Percentiles rank a stretch among this genome's conserved stretches.
phyloP scores from a whole-genome alignment of 2,797 vertebrate species.

The Dermochelys coriacea region DNA sequence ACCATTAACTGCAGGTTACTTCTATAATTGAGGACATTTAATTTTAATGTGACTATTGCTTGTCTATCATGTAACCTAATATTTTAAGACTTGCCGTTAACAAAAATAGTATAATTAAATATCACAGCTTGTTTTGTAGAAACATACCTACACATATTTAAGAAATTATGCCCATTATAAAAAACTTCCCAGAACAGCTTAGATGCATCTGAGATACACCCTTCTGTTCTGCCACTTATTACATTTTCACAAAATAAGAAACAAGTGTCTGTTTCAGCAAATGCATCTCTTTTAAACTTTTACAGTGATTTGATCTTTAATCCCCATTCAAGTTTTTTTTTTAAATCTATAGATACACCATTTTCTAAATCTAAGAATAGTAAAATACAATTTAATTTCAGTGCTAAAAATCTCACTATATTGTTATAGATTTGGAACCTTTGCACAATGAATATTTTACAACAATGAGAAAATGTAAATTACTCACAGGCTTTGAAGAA shows the following conservation, averaged over 20 bases:
- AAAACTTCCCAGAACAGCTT: neutral
- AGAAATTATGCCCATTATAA: neutral
- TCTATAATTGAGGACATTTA: neutral
- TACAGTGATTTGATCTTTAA: neutral
- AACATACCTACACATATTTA: neutral
- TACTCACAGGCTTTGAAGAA: conserved; percentile 55
- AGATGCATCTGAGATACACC: neutral
- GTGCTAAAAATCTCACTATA: neutral
- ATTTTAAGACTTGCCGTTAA: neutral
- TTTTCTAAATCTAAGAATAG: neutral
- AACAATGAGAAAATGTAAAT: neutral
- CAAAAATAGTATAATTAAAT: neutral
- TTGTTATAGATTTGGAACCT: fast-evolving
- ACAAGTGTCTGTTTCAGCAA: neutral
- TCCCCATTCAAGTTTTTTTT: neutral
- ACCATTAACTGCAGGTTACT: neutral
- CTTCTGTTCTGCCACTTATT: neutral
- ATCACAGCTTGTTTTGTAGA: neutral
- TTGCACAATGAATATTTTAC: fast-evolving
- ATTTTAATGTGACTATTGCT: neutral
- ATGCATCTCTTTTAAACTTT: neutral
- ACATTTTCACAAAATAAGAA: no score
- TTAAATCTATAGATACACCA: neutral
- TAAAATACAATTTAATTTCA: neutral
- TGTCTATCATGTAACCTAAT: neutral